Evolutionary conservation across 2,888 invertebrate genomes (phyloP).

Genomic region (Dinocampus coccinellae): DNA sequence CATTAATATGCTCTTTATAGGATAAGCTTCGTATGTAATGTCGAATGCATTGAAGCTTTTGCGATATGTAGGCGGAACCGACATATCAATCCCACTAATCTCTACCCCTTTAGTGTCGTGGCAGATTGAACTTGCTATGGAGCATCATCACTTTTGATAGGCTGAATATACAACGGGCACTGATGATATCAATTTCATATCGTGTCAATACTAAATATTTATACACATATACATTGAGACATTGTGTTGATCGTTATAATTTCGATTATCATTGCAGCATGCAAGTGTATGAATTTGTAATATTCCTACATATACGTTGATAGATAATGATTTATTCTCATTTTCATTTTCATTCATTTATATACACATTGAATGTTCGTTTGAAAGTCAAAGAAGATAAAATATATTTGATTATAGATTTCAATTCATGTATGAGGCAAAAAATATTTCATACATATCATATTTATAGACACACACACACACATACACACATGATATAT

Average conservation of each 20-base stretch:
- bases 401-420: background rate
- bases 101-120: slow-evolving; percentile 5
- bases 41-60: background rate
- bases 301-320: no score
- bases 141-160: background rate
- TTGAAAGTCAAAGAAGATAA: background rate
- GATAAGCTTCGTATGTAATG: background rate
- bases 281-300: no score
- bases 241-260: no score
- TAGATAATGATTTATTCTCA: no score
- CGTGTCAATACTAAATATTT: no score
- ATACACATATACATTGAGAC: no score
- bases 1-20: background rate
- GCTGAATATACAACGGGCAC: background rate
- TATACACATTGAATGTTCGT: background rate
- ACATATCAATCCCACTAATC: slow-evolving; percentile 10
- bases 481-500: no score
- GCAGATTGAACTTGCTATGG: background rate
- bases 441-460: no score
- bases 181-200: background rate
- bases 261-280: no score
- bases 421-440: no score
- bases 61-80: slow-evolving; percentile 4
- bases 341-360: no score
- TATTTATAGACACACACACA: no score